Evolutionary conservation across 2,888 invertebrate genomes (phyloP).

Genomic region (Cheilosia urbana): DNA sequence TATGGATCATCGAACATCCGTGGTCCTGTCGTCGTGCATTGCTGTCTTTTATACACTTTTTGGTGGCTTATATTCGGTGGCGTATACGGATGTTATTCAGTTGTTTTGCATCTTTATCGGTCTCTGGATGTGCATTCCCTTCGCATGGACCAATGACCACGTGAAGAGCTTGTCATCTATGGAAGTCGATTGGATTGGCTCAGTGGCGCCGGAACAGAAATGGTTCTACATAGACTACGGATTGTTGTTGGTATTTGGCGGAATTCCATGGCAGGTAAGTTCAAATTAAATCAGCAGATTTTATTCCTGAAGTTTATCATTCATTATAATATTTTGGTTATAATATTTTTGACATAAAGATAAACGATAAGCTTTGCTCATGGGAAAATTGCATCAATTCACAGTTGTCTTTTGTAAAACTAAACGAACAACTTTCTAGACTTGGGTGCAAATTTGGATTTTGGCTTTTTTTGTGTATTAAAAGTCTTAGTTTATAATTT

Average conservation of each 20-base stretch:
- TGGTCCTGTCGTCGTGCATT: constrained; percentile 97
- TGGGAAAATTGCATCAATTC: no score
- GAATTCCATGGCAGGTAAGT: constrained; percentile 97
- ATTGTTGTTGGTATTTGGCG: constrained; percentile 95
- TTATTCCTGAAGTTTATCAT: background rate
- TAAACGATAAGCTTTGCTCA: no score
- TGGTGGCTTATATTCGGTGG: constrained; percentile 98
- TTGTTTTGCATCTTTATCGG: constrained; percentile 99
- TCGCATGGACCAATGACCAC: constrained; percentile 94
- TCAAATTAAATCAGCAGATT: background rate
- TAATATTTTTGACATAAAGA: no score
- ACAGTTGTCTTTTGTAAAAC: no score
- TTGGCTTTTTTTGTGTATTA: no score
- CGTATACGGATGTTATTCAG: constrained; percentile 99
- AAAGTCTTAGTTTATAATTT: no score
- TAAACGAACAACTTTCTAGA: no score
- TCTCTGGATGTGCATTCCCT: constrained; percentile 98
- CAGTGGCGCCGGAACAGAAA: constrained; percentile 88
- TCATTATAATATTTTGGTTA: background rate
- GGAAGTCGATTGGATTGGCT: constrained; percentile 96
- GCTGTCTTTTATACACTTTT: constrained; percentile 99
- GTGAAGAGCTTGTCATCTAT: constrained; percentile 92
- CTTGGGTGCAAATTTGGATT: no score
- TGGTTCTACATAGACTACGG: constrained; percentile 95
- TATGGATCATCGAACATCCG: constrained; percentile 95